phyloP scores from a whole-genome alignment of 2,888 invertebrate genomes.

The Nemurella pictetii region DNA sequence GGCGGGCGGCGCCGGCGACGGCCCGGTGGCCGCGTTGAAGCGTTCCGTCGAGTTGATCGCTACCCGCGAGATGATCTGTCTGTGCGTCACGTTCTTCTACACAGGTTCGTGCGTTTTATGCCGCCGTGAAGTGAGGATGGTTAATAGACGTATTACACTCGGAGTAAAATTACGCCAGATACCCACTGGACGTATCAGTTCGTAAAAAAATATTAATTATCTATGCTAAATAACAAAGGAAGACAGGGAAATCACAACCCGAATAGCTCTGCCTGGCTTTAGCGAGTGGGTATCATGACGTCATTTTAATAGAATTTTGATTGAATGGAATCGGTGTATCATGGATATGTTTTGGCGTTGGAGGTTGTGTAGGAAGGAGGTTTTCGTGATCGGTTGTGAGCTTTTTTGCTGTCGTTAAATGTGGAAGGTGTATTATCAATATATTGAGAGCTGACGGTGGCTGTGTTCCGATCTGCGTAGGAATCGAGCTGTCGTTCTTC shows the following conservation, averaged over 20 bases:
- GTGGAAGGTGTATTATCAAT: background rate
- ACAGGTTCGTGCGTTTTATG: conserved; percentile 84
- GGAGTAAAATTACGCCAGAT: too few relatives aligned
- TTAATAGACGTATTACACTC: too few relatives aligned
- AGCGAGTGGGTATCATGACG: too few relatives aligned
- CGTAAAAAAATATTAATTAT: too few relatives aligned
- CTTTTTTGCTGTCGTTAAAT: background rate
- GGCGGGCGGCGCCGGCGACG: conserved; percentile 51
- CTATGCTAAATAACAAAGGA: too few relatives aligned
- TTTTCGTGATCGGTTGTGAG: background rate
- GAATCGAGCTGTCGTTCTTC: conserved; percentile 91
- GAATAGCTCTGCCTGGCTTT: too few relatives aligned
- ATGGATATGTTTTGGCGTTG: background rate
- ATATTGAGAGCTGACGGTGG: background rate
- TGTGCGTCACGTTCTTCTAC: conserved; percentile 86
- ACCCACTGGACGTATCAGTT: too few relatives aligned
- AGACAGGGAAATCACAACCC: too few relatives aligned
- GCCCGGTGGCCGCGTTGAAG: conserved; percentile 70
- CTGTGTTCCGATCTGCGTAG: too few relatives aligned
- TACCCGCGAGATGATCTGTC: conserved; percentile 81
- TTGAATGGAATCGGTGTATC: too few relatives aligned
- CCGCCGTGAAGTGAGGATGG: too few relatives aligned
- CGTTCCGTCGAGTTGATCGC: conserved; percentile 76
- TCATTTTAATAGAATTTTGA: too few relatives aligned
- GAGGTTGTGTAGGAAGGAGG: background rate